Percentiles rank a stretch among this genome's conserved stretches.
Evolutionary conservation across 2,888 invertebrate species (phyloP).

Genomic region (Cheilosia pagana): DNA sequence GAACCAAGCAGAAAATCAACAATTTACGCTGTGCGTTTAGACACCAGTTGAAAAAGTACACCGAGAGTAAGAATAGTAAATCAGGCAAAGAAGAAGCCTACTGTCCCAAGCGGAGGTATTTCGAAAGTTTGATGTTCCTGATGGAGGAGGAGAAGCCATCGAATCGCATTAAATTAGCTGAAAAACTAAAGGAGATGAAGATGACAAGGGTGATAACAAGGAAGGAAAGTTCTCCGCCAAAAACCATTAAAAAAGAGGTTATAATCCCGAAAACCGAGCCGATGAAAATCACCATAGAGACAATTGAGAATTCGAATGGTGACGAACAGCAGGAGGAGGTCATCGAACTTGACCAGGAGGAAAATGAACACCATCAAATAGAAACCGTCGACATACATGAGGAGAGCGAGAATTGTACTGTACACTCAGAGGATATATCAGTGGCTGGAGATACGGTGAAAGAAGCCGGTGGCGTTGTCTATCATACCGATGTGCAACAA

Average conservation of each 20-base stretch:
- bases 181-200: constrained; percentile 75
- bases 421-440: constrained; percentile 64
- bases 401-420: constrained; percentile 61
- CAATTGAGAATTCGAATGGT: constrained; percentile 60
- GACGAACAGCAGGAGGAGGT: constrained; percentile 77
- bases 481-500: constrained; percentile 75
- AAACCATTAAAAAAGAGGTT: constrained; percentile 30
- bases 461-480: constrained; percentile 55
- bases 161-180: constrained; percentile 75
- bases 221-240: constrained; percentile 38
- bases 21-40: constrained; percentile 83
- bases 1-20: constrained; percentile 83
- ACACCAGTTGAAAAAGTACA: constrained; percentile 82
- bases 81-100: constrained; percentile 82
- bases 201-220: constrained; percentile 59
- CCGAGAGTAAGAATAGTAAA: constrained; percentile 81
- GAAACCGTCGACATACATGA: constrained; percentile 61
- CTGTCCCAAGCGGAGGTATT: constrained; percentile 82
- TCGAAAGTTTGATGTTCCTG: constrained; percentile 83
- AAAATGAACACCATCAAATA: constrained; percentile 60
- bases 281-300: constrained; percentile 60
- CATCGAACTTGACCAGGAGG: constrained; percentile 75
- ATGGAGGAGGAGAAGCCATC: constrained; percentile 81
- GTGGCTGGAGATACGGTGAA: constrained; percentile 64
- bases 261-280: constrained; percentile 69